These are phyloP conservation scores for Parazoanthus darwini DNA, from an alignment of 92 coral and sea anemone genomes.

Conservation along the genomic window DNA sequence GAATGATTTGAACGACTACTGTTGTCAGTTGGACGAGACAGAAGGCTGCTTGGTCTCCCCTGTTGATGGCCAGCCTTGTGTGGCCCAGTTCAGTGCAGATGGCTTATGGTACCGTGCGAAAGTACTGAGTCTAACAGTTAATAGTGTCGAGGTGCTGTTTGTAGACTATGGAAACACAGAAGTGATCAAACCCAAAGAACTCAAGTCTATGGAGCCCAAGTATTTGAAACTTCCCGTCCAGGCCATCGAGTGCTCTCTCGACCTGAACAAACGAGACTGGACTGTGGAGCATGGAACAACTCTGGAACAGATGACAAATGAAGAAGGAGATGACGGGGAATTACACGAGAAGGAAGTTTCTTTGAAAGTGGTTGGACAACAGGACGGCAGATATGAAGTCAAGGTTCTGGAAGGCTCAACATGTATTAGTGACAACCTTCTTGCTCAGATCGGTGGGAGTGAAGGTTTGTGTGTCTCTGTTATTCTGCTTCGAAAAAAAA, in stretches of 20 bases:
- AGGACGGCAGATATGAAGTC: slow-evolving; percentile 59
- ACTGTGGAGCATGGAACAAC: slow-evolving; percentile 60
- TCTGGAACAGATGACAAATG: slow-evolving; percentile 54
- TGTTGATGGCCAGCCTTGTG: slow-evolving; percentile 77
- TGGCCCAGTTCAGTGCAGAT: slow-evolving; percentile 75
- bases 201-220: slow-evolving; percentile 69
- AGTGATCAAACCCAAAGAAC: slow-evolving; percentile 57
- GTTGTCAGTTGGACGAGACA: slow-evolving; percentile 61
- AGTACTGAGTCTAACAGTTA: slow-evolving; percentile 55
- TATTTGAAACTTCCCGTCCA: slow-evolving; percentile 71
- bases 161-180: slow-evolving; percentile 93
- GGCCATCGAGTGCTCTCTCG: slow-evolving; percentile 74
- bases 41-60: slow-evolving; percentile 73
- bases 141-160: slow-evolving; percentile 64
- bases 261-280: slow-evolving; percentile 63
- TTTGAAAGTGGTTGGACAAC: slow-evolving; percentile 47
- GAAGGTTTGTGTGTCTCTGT: background rate
- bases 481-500: background rate
- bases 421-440: slow-evolving; percentile 62
- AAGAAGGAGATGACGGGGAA: slow-evolving; percentile 10
- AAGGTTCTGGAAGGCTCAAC: slow-evolving; percentile 54
- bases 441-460: slow-evolving; percentile 4
- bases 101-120: slow-evolving; percentile 89
- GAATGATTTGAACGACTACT: slow-evolving; percentile 72
- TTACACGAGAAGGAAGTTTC: slow-evolving; percentile 43